These are phyloP conservation scores for Dichetophora obliterata DNA, from an alignment of 2,888 invertebrate genomes.

Conservation along the genomic window DNA sequence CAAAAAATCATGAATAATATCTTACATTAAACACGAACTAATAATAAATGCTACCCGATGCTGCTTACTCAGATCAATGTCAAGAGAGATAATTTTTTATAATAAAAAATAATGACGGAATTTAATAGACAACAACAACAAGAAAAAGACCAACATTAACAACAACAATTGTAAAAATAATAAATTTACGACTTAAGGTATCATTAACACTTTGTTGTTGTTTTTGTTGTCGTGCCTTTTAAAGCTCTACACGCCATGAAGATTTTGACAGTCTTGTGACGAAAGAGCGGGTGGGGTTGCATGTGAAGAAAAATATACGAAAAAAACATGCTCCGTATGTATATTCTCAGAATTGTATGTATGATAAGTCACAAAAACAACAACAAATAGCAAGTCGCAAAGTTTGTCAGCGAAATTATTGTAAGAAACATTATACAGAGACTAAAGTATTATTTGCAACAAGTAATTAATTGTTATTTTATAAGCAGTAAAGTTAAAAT, in stretches of 20 bases:
- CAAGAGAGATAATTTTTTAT: constrained; percentile 5
- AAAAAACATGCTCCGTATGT: no score
- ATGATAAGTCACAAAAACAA: not conserved
- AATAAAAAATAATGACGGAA: constrained; percentile 8
- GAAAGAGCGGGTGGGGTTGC: not conserved
- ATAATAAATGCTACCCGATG: constrained; percentile 14
- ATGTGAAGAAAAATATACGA: not conserved
- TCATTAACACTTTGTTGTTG: constrained; percentile 9
- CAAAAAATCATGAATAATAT: not conserved
- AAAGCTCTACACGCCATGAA: not conserved
- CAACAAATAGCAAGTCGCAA: not conserved
- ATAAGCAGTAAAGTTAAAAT: no score
- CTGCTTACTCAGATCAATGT: constrained; percentile 15
- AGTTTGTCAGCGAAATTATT: not conserved
- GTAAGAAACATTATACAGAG: not conserved
- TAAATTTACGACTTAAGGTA: constrained; percentile 18
- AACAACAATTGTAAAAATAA: not conserved
- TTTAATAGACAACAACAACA: not conserved
- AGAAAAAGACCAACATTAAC: not conserved
- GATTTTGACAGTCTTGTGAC: not conserved
- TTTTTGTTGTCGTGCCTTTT: not conserved
- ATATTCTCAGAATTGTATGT: not conserved
- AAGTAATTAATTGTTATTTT: no score
- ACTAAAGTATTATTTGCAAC: no score
- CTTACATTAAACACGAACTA: constrained; percentile 2